These are phyloP conservation scores for Chaetodon trifascialis DNA, from an alignment of 2,113 vertebrate species.

Conservation along the genomic window DNA sequence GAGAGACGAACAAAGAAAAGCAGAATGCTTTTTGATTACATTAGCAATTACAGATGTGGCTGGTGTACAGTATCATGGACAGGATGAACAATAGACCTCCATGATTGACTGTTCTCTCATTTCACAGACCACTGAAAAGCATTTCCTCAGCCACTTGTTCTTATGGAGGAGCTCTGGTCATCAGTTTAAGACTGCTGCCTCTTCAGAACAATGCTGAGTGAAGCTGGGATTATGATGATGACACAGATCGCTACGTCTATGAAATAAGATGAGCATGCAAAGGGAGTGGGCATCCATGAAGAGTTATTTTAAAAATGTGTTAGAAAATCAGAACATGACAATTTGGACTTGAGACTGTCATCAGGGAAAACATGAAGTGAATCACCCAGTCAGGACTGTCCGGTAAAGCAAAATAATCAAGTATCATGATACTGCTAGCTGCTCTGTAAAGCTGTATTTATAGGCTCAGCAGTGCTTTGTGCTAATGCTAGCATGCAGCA, in stretches of 20 bases:
- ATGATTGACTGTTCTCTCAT: constrained; percentile 39
- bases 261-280: neutral
- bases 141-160: constrained; percentile 9
- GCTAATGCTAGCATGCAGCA: too few species aligned
- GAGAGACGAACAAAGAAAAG: constrained; percentile 27
- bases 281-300: neutral
- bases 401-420: too few species aligned
- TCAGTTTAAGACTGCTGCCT: constrained; percentile 45
- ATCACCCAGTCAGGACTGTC: too few species aligned
- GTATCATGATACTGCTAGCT: neutral
- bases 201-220: constrained; percentile 17
- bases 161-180: constrained; percentile 2
- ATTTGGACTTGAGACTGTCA: too few species aligned
- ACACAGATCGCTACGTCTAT: neutral
- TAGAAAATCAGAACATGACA: neutral
- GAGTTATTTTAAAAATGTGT: neutral
- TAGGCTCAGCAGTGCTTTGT: neutral
- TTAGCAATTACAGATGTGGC: constrained; percentile 7
- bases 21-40: constrained; percentile 1
- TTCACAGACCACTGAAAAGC: constrained; percentile 39
- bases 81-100: constrained; percentile 11
- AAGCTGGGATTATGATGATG: constrained; percentile 3
- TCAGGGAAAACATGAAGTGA: too few species aligned
- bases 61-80: constrained; percentile 1
- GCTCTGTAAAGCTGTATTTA: neutral